Percentiles rank a stretch among this genome's conserved stretches.
Conservation (phyloP, 1,140 invertebrate genomes). For the Ips typographus region DNA sequence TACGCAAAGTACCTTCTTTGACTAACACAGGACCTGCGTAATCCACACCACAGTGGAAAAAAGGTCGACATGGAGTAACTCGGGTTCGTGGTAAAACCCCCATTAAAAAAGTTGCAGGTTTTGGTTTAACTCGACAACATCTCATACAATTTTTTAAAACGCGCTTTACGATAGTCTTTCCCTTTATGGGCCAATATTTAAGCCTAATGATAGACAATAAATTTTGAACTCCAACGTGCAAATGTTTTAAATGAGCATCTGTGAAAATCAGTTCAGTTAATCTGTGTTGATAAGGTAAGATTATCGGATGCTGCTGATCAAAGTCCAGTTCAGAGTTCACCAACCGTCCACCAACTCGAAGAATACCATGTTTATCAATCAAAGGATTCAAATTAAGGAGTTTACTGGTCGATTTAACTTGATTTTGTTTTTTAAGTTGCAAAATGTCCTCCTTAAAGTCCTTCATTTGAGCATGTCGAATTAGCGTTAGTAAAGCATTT, state of each 20-base stretch:
- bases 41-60: neutral
- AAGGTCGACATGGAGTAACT: conserved; percentile 33
- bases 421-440: neutral
- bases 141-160: conserved; percentile 43
- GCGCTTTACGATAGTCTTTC: conserved; percentile 33
- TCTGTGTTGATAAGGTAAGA: conserved; percentile 36
- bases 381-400: conserved; percentile 44
- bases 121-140: conserved; percentile 44
- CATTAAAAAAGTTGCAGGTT: conserved; percentile 42
- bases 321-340: conserved; percentile 39
- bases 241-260: conserved; percentile 31
- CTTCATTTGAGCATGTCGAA: neutral
- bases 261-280: conserved; percentile 39
- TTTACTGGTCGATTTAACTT: conserved; percentile 13
- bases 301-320: conserved; percentile 43
- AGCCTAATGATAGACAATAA: conserved; percentile 7
- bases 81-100: conserved; percentile 38
- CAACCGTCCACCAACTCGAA: conserved; percentile 53
- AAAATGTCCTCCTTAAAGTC: conserved; percentile 6
- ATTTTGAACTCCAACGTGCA: conserved; percentile 35
- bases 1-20: conserved; percentile 18
- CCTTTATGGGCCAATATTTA: conserved; percentile 40
- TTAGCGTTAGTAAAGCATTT: neutral
- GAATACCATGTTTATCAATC: conserved; percentile 48
- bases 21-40: conserved; percentile 45